Base-by-base conservation (phyloP, 2,888 invertebrate species). In the Orthonychiurus folsomi region DNA sequence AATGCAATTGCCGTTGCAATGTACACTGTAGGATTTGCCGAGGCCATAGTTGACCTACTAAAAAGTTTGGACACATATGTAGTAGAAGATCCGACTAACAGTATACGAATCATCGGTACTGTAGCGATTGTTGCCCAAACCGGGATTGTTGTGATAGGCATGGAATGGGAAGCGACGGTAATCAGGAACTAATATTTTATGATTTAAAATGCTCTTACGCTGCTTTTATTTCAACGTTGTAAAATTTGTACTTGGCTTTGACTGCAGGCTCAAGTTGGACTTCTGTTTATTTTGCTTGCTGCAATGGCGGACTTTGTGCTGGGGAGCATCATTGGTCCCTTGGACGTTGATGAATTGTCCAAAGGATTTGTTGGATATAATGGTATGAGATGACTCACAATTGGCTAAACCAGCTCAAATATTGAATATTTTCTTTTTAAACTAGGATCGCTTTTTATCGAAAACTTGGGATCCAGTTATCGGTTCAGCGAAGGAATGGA, bases 381-480 rank as follows among this genome's bases (percentile, higher is more conserved):
- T 64, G 74, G 71, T 73, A 26, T 24, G 37, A 28, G 52, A 50
- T 55, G 18, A n/a, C 21, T n/a, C 12, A 20, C 12, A 56, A 12
- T 9, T 9, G 20, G 2, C n/a, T n/a, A n/a, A n/a, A n/a, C n/a
- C n/a, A n/a, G n/a, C 18, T 60, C 20, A 59, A 26, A 27, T 5
- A 47, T 1, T 50, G 1, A 37, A 23, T 21, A 24, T 25, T 1
- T 28, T 5, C 25, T 23, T 25, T 12, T 26, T 2, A 21, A 50
- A 52, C 28, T 79, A 93, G 92, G 81, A 72, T 82, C 85, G 2
- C 76, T 89, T 18, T 80, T 93, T 15, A 77, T 81, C 61, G 81
- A 83, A 66, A 96, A 96, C 78, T 79, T 93, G 64, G 80, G 82
- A 60, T 80, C 94, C 1, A 88, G 89, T 77, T 96, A 93, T 78